phyloP scores from a whole-genome alignment of 2,888 invertebrate species.

The Acanthosepion pharaonis region DNA sequence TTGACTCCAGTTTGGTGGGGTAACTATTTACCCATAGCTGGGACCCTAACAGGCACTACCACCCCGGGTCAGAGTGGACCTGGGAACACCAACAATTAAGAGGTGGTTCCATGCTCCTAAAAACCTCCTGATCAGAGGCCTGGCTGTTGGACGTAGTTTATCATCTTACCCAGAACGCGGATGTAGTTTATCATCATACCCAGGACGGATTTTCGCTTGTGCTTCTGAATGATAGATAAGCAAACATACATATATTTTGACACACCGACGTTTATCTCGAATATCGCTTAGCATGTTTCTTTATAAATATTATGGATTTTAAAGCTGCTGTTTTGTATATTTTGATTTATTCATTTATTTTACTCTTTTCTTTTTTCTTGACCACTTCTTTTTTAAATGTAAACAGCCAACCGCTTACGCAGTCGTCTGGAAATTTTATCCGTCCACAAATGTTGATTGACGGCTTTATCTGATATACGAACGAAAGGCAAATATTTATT shows the following conservation, averaged over 20 bases:
- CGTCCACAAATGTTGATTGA: neutral
- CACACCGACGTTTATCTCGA: neutral
- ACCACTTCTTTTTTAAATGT: neutral
- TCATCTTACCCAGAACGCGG: too few relatives aligned
- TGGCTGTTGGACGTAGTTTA: too few relatives aligned
- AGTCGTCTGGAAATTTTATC: neutral
- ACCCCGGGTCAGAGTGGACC: too few relatives aligned
- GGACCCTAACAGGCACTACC: too few relatives aligned
- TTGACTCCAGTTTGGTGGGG: too few relatives aligned
- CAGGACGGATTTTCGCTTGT: too few relatives aligned
- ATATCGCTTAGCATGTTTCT: neutral
- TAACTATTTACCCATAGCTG: too few relatives aligned
- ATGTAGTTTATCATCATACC: too few relatives aligned
- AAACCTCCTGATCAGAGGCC: too few relatives aligned
- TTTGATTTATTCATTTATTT: neutral
- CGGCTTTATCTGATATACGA: neutral
- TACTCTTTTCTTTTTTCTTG: neutral
- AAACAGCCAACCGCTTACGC: neutral
- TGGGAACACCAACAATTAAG: too few relatives aligned
- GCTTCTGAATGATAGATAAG: too few relatives aligned
- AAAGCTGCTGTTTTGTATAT: neutral
- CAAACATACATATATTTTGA: neutral
- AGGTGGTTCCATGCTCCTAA: too few relatives aligned
- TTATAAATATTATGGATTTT: neutral
- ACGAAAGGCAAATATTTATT: constrained; percentile 6